Percentiles rank a stretch among this genome's conserved stretches.
phyloP scores from a whole-genome alignment of 2,797 vertebrate species.

The Gymnopithys bicolor region DNA sequence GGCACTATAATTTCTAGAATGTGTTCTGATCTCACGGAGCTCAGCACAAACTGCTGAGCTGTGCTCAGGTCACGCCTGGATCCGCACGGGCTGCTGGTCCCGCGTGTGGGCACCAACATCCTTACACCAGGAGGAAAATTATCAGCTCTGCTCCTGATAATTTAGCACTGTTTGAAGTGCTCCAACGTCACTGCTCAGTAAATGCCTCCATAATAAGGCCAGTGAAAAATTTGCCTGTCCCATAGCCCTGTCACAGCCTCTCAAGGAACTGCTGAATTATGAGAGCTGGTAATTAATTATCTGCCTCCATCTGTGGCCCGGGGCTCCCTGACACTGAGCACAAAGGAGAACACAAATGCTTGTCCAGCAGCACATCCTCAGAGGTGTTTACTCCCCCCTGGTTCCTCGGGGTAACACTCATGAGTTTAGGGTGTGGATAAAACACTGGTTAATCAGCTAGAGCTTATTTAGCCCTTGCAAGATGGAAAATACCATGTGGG shows the following conservation, averaged over 20 bases:
- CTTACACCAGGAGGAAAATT: background rate
- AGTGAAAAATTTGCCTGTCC: background rate
- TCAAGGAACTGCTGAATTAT: background rate
- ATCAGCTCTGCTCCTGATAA: background rate
- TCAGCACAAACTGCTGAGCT: background rate
- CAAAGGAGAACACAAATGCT: background rate
- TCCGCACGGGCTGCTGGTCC: background rate
- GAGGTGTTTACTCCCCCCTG: background rate
- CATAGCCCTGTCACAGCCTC: background rate
- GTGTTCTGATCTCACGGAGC: background rate
- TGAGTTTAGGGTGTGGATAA: background rate
- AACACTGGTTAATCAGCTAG: background rate
- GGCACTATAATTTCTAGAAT: background rate
- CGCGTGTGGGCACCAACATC: accelerated
- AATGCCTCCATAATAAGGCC: background rate
- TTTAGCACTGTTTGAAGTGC: background rate
- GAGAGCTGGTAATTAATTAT: conserved; percentile 23
- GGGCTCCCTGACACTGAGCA: background rate
- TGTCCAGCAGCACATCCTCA: background rate
- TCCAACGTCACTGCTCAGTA: background rate
- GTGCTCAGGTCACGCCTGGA: background rate
- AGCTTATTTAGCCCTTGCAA: background rate
- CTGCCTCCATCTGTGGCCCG: background rate
- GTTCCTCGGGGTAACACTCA: background rate
- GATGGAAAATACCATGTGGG: background rate